Base-by-base conservation (phyloP, 2,113 vertebrate genomes). In the Apaloderma vittatum region DNA sequence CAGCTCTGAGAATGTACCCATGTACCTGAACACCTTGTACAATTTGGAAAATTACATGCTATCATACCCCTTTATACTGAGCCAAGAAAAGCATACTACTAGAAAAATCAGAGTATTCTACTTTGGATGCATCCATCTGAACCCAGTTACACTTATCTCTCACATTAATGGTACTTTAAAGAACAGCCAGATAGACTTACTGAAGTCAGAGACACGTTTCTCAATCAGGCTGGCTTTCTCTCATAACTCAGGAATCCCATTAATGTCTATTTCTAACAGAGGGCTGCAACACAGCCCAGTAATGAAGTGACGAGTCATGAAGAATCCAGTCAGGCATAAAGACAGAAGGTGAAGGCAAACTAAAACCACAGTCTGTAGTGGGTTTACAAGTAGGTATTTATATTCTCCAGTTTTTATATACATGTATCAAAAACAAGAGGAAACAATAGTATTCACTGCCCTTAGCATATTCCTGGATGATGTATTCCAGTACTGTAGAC, bases 131-230 rank as follows among this genome's bases (percentile, higher is more conserved):
- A 90, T 79, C 80, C 59, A 46, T 88, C 74, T 68, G 45, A 86
- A 73, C 12, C 21, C 46, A 58, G 86, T 52, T 51, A 90, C 54
- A 66, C 68, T 79, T 66, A 11, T 9, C 49, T 82, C 59, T 59
- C 86, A 43, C 11, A 0, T 80, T 86, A 94, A 90, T 46, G 67
- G 67, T 43, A 58, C 79, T 83, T 83, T 51, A 73, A 93, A 76
- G 70, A 91, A 58, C 63, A 92, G 72, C 36, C 63, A 93, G n/a
- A 95, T n/a, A 76, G 82, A 80, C 83, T 83, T 70, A 36, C 24
- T 80, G 63, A 88, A 93, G 59, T 59, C 65, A 37, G 70, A 89
- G 73, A 13, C 46, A 61, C 2, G 9, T 81, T 59, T 73, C 77
- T 81, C 92, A 80, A 30, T 71, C 76, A 90, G 59, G 37, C 61